These are phyloP conservation scores for Bombus ignitus DNA, from an alignment of 1,140 invertebrate species.

Conservation along the genomic window DNA sequence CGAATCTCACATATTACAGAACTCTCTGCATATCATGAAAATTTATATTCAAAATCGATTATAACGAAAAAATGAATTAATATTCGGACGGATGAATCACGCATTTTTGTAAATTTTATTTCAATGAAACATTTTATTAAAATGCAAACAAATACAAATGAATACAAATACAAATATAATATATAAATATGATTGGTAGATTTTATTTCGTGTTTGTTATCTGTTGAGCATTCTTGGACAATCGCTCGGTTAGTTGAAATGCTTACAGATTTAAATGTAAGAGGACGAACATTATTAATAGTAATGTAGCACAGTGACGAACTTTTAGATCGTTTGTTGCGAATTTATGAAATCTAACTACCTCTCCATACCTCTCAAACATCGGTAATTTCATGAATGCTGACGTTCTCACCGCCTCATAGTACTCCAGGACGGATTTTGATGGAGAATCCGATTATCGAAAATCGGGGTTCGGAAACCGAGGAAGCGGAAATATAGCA, in stretches of 20 bases:
- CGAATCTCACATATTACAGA: too few relatives aligned
- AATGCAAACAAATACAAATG: too few relatives aligned
- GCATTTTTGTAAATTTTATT: too few relatives aligned
- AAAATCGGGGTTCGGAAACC: conserved; percentile 60
- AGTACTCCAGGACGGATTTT: conserved; percentile 46
- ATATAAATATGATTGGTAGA: too few relatives aligned
- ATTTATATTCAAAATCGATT: too few relatives aligned
- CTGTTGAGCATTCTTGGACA: too few relatives aligned
- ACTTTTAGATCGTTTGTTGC: not conserved
- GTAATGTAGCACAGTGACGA: too few relatives aligned
- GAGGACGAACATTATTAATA: not conserved
- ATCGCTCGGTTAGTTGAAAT: not conserved
- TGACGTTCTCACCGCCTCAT: conserved; percentile 16
- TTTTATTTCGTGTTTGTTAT: too few relatives aligned
- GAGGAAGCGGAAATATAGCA: conserved; percentile 62
- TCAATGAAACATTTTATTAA: too few relatives aligned
- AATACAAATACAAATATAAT: not conserved
- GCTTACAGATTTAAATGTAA: not conserved
- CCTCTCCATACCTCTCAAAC: not conserved
- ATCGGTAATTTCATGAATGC: conserved; percentile 46
- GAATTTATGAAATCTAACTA: conserved; percentile 31
- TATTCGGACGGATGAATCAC: too few relatives aligned
- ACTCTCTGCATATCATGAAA: too few relatives aligned
- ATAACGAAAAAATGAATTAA: too few relatives aligned
- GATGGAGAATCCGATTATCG: conserved; percentile 70